These are phyloP conservation scores for Spinus olivaceus DNA, from an alignment of 2,797 vertebrate genomes.

Conservation along the genomic window DNA sequence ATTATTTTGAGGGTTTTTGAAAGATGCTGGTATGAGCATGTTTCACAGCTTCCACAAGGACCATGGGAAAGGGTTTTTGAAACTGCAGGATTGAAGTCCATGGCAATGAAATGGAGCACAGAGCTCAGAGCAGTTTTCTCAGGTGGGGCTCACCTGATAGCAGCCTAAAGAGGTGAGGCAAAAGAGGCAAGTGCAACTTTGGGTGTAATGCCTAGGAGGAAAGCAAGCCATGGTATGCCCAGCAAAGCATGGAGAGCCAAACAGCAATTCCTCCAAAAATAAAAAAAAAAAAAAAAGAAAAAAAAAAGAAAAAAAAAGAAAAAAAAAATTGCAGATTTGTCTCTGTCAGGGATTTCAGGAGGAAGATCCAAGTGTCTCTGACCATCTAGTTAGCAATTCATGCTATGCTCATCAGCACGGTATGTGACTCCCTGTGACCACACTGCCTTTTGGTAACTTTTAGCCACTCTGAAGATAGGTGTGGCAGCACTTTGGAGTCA, in stretches of 20 bases:
- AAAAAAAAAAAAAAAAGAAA: no score
- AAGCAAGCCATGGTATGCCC: not conserved
- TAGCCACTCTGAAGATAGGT: slow-evolving; percentile 17
- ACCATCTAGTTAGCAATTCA: not conserved
- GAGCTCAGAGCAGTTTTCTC: not conserved
- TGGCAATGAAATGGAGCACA: not conserved
- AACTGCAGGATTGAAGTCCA: not conserved
- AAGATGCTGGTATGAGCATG: not conserved
- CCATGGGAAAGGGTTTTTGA: not conserved
- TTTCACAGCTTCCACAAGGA: not conserved
- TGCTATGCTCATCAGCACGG: not conserved
- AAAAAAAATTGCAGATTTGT: not conserved
- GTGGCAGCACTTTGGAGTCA: slow-evolving; percentile 31
- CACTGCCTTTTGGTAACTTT: slow-evolving; percentile 27
- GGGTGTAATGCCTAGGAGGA: accelerated
- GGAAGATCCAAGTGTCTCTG: not conserved
- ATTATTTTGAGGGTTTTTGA: not conserved
- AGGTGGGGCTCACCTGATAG: not conserved
- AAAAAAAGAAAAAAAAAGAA: no score
- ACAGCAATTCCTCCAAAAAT: not conserved
- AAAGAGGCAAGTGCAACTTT: not conserved
- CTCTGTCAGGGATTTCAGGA: not conserved
- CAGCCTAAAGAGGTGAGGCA: not conserved
- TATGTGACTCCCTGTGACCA: slow-evolving; percentile 17
- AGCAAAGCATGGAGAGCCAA: not conserved